A percentile compares a stretch with the other conserved stretches of the same genome.
Evolutionary conservation across 2,113 vertebrate species (phyloP).

Genomic region (Halcyon malimbica): DNA sequence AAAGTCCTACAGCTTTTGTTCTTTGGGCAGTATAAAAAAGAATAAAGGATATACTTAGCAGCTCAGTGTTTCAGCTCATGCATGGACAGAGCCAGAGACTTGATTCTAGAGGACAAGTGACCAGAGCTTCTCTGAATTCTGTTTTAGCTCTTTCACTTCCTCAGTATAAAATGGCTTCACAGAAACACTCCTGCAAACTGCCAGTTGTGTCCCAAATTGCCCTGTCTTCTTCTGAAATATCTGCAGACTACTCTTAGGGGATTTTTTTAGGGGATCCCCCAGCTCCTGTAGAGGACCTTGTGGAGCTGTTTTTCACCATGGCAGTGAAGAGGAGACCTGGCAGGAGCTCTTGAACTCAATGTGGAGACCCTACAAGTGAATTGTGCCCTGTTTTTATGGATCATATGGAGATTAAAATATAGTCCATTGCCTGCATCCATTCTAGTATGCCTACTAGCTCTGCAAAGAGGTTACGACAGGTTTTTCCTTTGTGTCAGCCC

Average conservation of each 20-base stretch:
- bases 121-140: not conserved
- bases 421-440: not conserved
- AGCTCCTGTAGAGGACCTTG: not conserved
- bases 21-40: not conserved
- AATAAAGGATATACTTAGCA: not conserved
- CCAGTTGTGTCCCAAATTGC: not conserved
- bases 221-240: not conserved
- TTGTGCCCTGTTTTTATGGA: not conserved
- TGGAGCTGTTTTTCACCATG: not conserved
- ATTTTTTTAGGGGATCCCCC: not conserved
- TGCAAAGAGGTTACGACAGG: not conserved
- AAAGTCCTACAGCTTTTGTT: not conserved
- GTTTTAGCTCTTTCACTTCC: not conserved
- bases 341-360: not conserved
- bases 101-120: not conserved
- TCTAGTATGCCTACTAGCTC: not conserved
- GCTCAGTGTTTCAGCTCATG: not conserved
- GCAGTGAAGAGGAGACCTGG: not conserved
- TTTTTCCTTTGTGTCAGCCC: not conserved
- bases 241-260: not conserved
- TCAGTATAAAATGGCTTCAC: not conserved
- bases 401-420: not conserved
- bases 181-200: not conserved
- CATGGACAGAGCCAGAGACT: not conserved
- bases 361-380: not conserved